These are phyloP conservation scores for Pseudochromis fuscus DNA, from an alignment of 2,797 vertebrate species.

Conservation along the genomic window DNA sequence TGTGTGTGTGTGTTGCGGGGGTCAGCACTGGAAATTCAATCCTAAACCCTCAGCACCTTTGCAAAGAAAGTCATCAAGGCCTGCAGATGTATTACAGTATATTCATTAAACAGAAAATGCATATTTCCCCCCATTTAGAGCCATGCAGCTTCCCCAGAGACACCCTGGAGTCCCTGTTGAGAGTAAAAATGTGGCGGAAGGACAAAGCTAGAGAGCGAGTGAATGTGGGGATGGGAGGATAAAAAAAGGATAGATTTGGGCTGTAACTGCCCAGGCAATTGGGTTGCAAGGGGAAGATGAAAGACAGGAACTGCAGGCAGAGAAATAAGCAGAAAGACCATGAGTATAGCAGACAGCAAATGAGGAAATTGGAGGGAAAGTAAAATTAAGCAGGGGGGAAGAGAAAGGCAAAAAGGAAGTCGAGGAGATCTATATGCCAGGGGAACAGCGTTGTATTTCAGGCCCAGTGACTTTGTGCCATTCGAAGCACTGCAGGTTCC, in stretches of 20 bases:
- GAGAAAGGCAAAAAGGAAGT: constrained; percentile 51
- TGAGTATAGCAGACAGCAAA: constrained; percentile 60
- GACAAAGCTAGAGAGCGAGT: constrained; percentile 44
- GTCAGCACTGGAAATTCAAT: neutral
- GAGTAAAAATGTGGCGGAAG: constrained; percentile 41
- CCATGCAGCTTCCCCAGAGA: constrained; percentile 4
- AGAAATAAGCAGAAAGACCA: constrained; percentile 60
- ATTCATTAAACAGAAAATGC: constrained; percentile 26
- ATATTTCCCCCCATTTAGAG: constrained; percentile 22
- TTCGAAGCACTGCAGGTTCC: constrained; percentile 76
- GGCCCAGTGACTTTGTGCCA: constrained; percentile 70
- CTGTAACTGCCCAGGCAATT: constrained; percentile 57
- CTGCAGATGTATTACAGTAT: constrained; percentile 4
- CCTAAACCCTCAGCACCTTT: neutral
- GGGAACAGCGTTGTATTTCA: constrained; percentile 68
- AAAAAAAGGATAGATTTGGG: constrained; percentile 50
- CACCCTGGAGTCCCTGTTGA: constrained; percentile 38
- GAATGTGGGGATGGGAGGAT: constrained; percentile 39
- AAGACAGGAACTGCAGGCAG: constrained; percentile 58
- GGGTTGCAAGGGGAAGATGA: constrained; percentile 65
- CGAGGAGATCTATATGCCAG: constrained; percentile 59
- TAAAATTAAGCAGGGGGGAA: constrained; percentile 65
- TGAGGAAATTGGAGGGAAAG: constrained; percentile 65
- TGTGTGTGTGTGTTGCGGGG: neutral
- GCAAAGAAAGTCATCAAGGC: constrained; percentile 24